Base-by-base conservation (phyloP, 2,888 invertebrate genomes). In the Campoletis raptor region DNA sequence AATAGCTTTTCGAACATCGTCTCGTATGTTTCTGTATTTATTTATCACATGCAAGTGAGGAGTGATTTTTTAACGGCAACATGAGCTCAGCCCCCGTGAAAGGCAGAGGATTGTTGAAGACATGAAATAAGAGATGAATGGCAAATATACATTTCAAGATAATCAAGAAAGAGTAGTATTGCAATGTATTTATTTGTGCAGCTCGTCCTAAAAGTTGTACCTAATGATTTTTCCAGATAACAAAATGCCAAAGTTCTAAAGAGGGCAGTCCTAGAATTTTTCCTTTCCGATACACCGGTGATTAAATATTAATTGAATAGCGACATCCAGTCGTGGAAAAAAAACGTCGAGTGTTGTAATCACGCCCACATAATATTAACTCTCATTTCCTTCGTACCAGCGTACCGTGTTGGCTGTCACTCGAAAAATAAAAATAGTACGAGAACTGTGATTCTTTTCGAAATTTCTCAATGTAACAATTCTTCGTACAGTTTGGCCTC, bases 101-200 rank as follows among this genome's bases (percentile, higher is more conserved):
- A 85, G 67, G 64, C 36, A 42, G 52, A 30, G 48, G 21, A 40
- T 48, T 24, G 48, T 61, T 18, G 24, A 37, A 79, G 79, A 70
- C 70, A 70, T 80, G 74, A 73, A 80, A 83, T 52, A 37, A 61
- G 37, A 82, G 57, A 79, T 52, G 30, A 42, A n/a, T 52, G 57
- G 15, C 48, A 74, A 36, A 84, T 67, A 54, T n/a, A 18, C 9
- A 40, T 66, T 52, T 21, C 37, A 52, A 66, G 66, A 37, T 78
- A 54, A 79, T 42, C 24, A n/a, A 21, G 37, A 69, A 69, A 69
- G 30, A 79, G 54, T 72, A 18, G 40, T 61, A 30, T 30, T 4
- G 12, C 57, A 30, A 30, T 15, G 30, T 15, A 61, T 61, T 54
- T 15, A 18, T 54, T 48, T 18, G 15, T 21, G 15, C 30, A 30